Evolutionary conservation across 2,797 vertebrate genomes (phyloP).

Genomic region (Halcyon smyrnensis): DNA sequence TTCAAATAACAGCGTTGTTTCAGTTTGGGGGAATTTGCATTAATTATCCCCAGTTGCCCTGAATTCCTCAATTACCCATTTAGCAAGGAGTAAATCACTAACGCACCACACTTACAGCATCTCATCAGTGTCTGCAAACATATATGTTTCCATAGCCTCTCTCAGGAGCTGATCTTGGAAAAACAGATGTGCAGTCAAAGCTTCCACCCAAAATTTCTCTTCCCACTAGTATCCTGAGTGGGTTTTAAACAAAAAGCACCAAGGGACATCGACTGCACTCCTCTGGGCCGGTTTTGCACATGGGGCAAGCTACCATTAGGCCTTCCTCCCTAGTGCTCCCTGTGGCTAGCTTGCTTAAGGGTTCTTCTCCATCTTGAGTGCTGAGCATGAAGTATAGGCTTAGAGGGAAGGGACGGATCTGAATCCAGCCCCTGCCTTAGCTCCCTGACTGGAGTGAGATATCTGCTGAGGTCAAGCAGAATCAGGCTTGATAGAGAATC

Average conservation of each 20-base stretch:
- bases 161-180: not conserved
- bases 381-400: not conserved
- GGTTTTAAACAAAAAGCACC: not conserved
- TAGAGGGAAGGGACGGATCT: not conserved
- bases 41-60: not conserved
- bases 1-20: not conserved
- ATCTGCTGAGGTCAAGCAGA: not conserved
- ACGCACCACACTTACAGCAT: not conserved
- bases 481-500: not conserved
- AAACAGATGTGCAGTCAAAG: not conserved
- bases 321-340: not conserved
- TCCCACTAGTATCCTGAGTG: not conserved
- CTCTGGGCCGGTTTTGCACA: not conserved
- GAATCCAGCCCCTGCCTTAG: not conserved
- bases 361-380: not conserved
- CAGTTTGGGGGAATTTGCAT: slow-evolving; percentile 10
- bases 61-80: not conserved
- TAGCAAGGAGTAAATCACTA: not conserved
- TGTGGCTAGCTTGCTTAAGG: not conserved
- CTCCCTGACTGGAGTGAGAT: not conserved
- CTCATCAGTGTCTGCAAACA: not conserved
- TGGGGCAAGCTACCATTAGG: not conserved
- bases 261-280: not conserved
- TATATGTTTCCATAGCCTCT: not conserved
- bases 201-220: not conserved